Evolutionary conservation across 2,113 vertebrate genomes (phyloP), one percentile per base, ranked within the genome.

Genomic region (Oryzias celebensis): DNA sequence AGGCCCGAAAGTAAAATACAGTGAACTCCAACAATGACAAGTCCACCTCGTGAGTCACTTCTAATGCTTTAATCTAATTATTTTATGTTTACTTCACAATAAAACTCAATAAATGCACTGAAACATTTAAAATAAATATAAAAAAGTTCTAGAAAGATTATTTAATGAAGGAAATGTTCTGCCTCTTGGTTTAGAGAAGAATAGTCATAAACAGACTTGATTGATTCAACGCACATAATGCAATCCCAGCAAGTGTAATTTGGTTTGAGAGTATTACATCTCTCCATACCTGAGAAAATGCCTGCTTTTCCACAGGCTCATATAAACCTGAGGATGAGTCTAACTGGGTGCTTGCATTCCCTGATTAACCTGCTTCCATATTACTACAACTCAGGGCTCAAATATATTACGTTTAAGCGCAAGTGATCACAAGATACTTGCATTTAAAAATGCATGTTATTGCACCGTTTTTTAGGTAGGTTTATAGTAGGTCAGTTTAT

Each of bases 261-360:
- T 46, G 62, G 73, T 88, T 88, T 83, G 42, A 77, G 57, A 75
- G 73, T 81, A 88, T 86, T 81, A 83, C 84, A 86, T 70, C 65
- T 79, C 79, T 79, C 72, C 64, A 76, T 83, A 87, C 82, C 80
- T 81, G 83, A 84, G 79, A 62, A 73, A 75, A 76, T 61, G 55
- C 70, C 43, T 75, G 67, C 74, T 77, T 71, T 68, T 71, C 73
- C 62, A 58, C 65, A 26, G 55, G 64, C 72, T 58, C 60, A 75
- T 77, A 76, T 66, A 50, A 75, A 48, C 44, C 26, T 47, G 68
- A 71, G 82, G 77, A 66, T 77, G 71, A 76, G 75, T 59, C 65
- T 63, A 72, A 76, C 73, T 61, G 47, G 68, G 60, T 56, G 67
- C 63, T 65, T 54, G 53, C 74, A 71, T 76, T 71, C 48, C 50